Conservation (phyloP, 1,140 invertebrate species). For the Homalodisca vitripennis region DNA sequence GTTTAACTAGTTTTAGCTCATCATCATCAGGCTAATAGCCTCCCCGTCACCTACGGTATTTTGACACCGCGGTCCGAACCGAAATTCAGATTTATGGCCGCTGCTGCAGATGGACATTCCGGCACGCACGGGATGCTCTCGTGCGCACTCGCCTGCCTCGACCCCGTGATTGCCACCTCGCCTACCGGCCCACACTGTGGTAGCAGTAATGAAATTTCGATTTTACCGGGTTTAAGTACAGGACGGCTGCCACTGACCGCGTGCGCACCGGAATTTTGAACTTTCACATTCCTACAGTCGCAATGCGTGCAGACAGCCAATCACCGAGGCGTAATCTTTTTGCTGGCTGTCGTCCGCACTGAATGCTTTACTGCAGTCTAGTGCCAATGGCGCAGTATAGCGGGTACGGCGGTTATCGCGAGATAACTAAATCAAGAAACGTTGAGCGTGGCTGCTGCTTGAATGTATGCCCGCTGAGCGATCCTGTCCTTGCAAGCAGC, state of each 20-base stretch:
- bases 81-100: background rate
- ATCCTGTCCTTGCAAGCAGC: too few species aligned
- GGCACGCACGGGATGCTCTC: background rate
- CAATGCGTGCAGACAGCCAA: too few species aligned
- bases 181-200: background rate
- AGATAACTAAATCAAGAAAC: too few species aligned
- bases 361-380: too few species aligned
- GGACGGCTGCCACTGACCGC: background rate
- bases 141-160: background rate
- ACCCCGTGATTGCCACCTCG: background rate
- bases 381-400: too few species aligned
- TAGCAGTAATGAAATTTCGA: slow-evolving; percentile 16
- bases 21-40: slow-evolving; percentile 22
- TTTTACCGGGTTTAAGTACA: background rate
- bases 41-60: background rate
- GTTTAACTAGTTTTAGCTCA: slow-evolving; percentile 22
- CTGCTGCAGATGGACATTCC: background rate
- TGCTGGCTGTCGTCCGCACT: too few species aligned
- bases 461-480: too few species aligned
- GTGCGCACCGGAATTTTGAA: too few species aligned
- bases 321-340: too few species aligned
- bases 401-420: too few species aligned
- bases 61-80: slow-evolving; percentile 5
- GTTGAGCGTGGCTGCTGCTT: too few species aligned
- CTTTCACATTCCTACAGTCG: too few species aligned